phyloP scores from a whole-genome alignment of 2,797 vertebrate genomes.

The Girardinus metallicus region DNA sequence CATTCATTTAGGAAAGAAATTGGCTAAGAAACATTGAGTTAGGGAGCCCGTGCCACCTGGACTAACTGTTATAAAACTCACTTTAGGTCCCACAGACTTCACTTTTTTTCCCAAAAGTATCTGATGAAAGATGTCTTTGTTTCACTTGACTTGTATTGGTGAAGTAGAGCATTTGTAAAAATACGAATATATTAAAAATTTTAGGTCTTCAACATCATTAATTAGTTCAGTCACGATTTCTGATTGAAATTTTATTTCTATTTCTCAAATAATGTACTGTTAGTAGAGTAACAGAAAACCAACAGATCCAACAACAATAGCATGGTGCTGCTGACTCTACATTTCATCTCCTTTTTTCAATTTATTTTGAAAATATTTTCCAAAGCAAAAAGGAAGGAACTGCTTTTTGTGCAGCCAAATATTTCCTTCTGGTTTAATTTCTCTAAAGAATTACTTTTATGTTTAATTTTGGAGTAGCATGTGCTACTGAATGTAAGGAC shows the following conservation, averaged over 20 bases:
- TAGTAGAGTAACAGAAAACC: background rate
- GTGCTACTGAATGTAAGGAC: background rate
- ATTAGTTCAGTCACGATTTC: background rate
- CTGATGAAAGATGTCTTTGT: constrained; percentile 39
- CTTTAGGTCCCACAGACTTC: constrained; percentile 59
- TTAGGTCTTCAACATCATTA: background rate
- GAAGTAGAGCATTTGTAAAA: background rate
- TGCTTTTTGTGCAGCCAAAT: background rate
- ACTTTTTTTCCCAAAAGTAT: constrained; percentile 72
- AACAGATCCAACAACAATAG: background rate
- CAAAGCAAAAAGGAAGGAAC: background rate
- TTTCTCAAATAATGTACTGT: background rate
- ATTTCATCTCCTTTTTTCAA: background rate
- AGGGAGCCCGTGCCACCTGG: constrained; percentile 78
- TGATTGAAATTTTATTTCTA: background rate
- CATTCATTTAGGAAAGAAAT: constrained; percentile 1
- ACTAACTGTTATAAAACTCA: constrained; percentile 71
- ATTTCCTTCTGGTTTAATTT: background rate
- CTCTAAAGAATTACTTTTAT: background rate
- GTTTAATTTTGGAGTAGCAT: background rate
- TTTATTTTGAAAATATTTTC: background rate
- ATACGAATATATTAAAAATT: background rate
- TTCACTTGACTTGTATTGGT: background rate
- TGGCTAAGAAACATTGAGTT: constrained; percentile 66
- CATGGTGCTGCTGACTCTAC: background rate